Conservation (phyloP, 2,113 vertebrate genomes). For the Silurus asotus region DNA sequence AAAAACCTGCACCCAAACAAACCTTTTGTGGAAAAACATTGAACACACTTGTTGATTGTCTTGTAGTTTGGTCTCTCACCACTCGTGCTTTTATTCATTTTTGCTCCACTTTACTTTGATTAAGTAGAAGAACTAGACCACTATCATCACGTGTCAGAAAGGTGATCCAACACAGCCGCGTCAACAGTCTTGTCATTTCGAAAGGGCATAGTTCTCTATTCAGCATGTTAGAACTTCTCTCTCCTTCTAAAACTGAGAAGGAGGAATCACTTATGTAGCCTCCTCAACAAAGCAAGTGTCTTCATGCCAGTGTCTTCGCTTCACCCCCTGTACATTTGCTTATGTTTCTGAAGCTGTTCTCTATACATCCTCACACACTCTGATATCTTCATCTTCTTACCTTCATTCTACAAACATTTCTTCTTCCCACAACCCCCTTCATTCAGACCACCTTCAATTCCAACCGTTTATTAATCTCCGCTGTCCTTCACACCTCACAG, state of each 20-base stretch:
- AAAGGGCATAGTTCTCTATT: neutral
- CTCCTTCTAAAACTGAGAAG: neutral
- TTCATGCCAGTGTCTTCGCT: neutral
- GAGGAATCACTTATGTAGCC: neutral
- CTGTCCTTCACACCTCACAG: too few species aligned
- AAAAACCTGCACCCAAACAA: too few species aligned
- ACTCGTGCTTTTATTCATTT: neutral
- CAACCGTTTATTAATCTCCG: neutral
- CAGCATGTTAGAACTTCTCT: neutral
- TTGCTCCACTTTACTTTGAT: neutral
- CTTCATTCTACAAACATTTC: neutral
- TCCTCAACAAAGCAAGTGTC: neutral
- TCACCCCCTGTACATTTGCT: neutral
- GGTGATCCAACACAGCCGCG: neutral
- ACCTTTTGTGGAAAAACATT: too few species aligned
- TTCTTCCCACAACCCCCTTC: too few species aligned
- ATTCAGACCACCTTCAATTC: neutral
- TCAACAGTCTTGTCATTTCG: neutral
- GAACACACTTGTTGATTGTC: neutral
- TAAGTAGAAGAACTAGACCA: neutral
- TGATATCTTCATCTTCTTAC: neutral
- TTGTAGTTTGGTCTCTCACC: neutral
- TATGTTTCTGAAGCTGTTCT: neutral
- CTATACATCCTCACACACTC: neutral
- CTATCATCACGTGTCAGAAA: neutral